Conservation (phyloP, 2,797 vertebrate genomes). For the Myotis findleyi region DNA sequence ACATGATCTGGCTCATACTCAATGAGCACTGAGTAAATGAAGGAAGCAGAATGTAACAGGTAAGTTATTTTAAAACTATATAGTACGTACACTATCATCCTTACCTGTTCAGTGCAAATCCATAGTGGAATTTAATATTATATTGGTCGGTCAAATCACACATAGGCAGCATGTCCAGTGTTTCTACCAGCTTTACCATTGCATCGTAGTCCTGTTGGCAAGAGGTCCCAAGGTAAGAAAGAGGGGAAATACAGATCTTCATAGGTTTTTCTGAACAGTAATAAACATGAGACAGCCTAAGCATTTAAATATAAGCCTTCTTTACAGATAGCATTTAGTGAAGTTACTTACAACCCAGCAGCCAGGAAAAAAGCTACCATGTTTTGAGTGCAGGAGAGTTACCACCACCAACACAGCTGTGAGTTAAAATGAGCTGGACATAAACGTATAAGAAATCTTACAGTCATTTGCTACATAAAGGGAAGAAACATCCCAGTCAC, state of each 20-base stretch:
- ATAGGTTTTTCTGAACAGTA: slow-evolving; percentile 15
- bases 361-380: not conserved
- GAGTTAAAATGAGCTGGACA: not conserved
- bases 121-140: slow-evolving; percentile 98
- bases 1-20: not conserved
- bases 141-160: slow-evolving; percentile 96
- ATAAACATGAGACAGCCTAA: not conserved
- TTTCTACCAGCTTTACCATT: slow-evolving; percentile 98
- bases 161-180: slow-evolving; percentile 95
- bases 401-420: not conserved
- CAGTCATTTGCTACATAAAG: not conserved
- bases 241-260: not conserved
- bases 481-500: not conserved
- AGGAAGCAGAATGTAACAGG: slow-evolving; percentile 43
- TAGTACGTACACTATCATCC: not conserved
- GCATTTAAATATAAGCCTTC: slow-evolving; percentile 41
- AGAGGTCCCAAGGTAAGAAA: slow-evolving; percentile 55
- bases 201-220: slow-evolving; percentile 94
- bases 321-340: not conserved
- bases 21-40: not conserved
- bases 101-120: slow-evolving; percentile 97
- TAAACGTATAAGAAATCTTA: not conserved
- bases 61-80: not conserved
- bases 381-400: not conserved
- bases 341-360: slow-evolving; percentile 5